Conservation (phyloP, 2,888 invertebrate genomes). For the Bembecia ichneumoniformis region DNA sequence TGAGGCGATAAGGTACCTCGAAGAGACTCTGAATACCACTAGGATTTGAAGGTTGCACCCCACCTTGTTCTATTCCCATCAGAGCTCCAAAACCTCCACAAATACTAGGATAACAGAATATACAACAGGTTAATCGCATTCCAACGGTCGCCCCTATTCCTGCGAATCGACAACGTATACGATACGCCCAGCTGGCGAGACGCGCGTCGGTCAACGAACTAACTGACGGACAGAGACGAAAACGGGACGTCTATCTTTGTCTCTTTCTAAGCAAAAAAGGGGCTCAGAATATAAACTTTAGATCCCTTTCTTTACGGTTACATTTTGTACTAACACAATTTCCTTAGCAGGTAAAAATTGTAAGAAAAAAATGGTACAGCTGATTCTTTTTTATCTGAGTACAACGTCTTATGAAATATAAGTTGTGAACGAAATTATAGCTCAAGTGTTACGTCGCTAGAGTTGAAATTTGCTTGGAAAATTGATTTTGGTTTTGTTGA, state of each 20-base stretch:
- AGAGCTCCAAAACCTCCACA: conserved; percentile 50
- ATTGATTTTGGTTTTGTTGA: conserved; percentile 38
- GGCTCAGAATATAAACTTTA: not conserved
- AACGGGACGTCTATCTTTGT: conserved; percentile 43
- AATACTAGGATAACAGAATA: conserved; percentile 45
- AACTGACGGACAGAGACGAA: conserved; percentile 38
- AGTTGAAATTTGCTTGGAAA: conserved; percentile 15
- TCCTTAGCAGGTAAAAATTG: conserved; percentile 4
- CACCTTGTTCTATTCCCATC: conserved; percentile 17
- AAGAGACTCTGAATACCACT: too few species aligned
- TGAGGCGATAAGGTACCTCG: too few species aligned
- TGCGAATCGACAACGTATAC: conserved; percentile 22
- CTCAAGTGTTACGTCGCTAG: conserved; percentile 8
- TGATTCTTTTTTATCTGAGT: conserved; percentile 20
- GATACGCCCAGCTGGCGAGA: conserved; percentile 26
- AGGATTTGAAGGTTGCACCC: too few species aligned
- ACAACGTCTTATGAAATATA: conserved; percentile 20
- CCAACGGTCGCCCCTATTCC: conserved; percentile 34
- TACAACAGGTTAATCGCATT: conserved; percentile 39
- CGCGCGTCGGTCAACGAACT: conserved; percentile 41
- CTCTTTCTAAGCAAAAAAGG: conserved; percentile 17
- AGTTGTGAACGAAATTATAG: conserved; percentile 12
- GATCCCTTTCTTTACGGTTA: not conserved
- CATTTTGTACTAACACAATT: not conserved
- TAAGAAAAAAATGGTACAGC: not conserved